A percentile compares a stretch with the other conserved stretches of the same genome.
Evolutionary conservation across 2,888 invertebrate species (phyloP).

Genomic region (Thymelicus lineola): DNA sequence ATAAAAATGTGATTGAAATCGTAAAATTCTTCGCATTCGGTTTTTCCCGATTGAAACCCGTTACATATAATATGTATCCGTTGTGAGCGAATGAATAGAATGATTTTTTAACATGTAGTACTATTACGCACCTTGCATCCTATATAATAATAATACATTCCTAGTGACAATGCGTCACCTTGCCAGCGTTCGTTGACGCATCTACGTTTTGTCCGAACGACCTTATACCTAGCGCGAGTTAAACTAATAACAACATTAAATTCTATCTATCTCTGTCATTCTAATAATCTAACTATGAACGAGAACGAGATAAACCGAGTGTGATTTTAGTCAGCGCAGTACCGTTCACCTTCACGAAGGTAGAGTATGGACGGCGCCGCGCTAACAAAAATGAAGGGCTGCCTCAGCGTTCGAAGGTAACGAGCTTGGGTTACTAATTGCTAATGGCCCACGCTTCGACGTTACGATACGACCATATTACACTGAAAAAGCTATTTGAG

Average conservation of each 20-base stretch:
- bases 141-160: slow-evolving; percentile 78
- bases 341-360: slow-evolving; percentile 77
- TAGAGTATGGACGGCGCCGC: slow-evolving; percentile 77
- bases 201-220: slow-evolving; percentile 81
- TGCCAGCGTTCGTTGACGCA: slow-evolving; percentile 83
- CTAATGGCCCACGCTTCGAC: slow-evolving; percentile 57
- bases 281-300: slow-evolving; percentile 53
- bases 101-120: slow-evolving; percentile 50
- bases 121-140: slow-evolving; percentile 56
- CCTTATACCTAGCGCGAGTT: slow-evolving; percentile 76
- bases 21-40: too few relatives aligned
- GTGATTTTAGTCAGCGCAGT: slow-evolving; percentile 64
- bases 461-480: slow-evolving; percentile 39
- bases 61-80: slow-evolving; percentile 61
- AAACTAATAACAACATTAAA: slow-evolving; percentile 74
- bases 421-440: slow-evolving; percentile 68
- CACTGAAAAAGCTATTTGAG: slow-evolving; percentile 39
- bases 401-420: slow-evolving; percentile 76
- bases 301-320: slow-evolving; percentile 63
- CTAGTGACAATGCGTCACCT: slow-evolving; percentile 80
- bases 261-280: slow-evolving; percentile 69
- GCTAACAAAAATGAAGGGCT: slow-evolving; percentile 84
- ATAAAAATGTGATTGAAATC: slow-evolving; percentile 36
- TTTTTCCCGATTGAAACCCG: slow-evolving; percentile 47
- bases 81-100: slow-evolving; percentile 56